Conservation (phyloP, 2,797 vertebrate species). For the Carduelis carduelis region DNA sequence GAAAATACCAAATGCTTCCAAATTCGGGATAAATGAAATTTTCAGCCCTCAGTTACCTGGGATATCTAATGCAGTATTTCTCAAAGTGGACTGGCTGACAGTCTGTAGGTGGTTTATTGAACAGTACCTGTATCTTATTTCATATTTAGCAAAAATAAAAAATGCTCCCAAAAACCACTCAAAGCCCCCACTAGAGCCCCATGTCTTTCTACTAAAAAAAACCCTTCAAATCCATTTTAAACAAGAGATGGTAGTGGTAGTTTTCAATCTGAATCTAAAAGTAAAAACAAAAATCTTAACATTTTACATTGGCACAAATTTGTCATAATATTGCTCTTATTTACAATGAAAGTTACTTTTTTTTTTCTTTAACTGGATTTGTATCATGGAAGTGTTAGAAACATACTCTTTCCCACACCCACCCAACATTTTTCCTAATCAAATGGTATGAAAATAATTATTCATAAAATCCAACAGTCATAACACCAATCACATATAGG, state of each 20-base stretch:
- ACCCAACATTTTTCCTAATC: slow-evolving; percentile 51
- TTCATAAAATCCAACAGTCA: slow-evolving; percentile 74
- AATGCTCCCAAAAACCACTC: neutral
- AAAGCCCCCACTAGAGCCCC: slow-evolving; percentile 11
- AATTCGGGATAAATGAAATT: neutral
- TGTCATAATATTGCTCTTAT: slow-evolving; percentile 72
- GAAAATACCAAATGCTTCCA: neutral
- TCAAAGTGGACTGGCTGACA: slow-evolving; percentile 50
- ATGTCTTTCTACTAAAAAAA: neutral
- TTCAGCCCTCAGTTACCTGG: neutral
- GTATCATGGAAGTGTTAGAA: slow-evolving; percentile 66
- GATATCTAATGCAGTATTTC: neutral
- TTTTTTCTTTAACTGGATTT: slow-evolving; percentile 46
- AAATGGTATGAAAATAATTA: slow-evolving; percentile 78
- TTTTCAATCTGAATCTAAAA: slow-evolving; percentile 46
- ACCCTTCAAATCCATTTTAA: slow-evolving; percentile 46
- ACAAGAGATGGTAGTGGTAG: slow-evolving; percentile 28
- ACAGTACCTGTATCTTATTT: slow-evolving; percentile 24
- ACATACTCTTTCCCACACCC: slow-evolving; percentile 39
- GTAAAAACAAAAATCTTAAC: slow-evolving; percentile 26
- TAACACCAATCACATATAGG: slow-evolving; percentile 66
- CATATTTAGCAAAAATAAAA: slow-evolving; percentile 53
- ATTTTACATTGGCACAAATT: slow-evolving; percentile 68
- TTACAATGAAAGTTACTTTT: slow-evolving; percentile 66
- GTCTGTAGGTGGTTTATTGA: neutral